These are phyloP conservation scores for Decapterus maruadsi DNA, from an alignment of 2,797 vertebrate species.

Conservation along the genomic window DNA sequence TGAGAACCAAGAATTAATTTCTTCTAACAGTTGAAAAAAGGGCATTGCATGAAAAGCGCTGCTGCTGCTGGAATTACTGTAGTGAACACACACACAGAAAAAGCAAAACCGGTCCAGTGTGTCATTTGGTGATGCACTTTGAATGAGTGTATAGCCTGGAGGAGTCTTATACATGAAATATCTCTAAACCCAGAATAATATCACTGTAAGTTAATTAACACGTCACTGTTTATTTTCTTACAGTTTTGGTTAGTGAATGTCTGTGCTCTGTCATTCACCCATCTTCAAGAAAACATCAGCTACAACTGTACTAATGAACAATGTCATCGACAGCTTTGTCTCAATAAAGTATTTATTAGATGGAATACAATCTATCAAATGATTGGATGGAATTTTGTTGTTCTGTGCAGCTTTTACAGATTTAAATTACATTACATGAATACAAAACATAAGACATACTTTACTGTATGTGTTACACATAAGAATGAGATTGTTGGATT, in stretches of 20 bases:
- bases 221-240: conserved; percentile 41
- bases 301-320: conserved; percentile 49
- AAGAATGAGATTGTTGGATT: conserved; percentile 22
- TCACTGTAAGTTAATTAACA: conserved; percentile 37
- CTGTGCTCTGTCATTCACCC: conserved; percentile 35
- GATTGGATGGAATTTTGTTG: conserved; percentile 22
- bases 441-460: conserved; percentile 20
- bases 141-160: conserved; percentile 7
- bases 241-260: conserved; percentile 19
- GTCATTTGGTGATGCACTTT: conserved; percentile 1
- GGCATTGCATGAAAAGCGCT: conserved; percentile 51
- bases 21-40: neutral
- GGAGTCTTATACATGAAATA: conserved; percentile 4
- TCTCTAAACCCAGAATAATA: conserved; percentile 24
- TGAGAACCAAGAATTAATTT: neutral
- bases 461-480: conserved; percentile 25
- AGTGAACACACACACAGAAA: neutral
- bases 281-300: conserved; percentile 46
- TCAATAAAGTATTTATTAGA: conserved; percentile 85
- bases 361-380: conserved; percentile 38
- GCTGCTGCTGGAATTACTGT: conserved; percentile 18
- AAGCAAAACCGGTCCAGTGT: neutral
- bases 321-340: conserved; percentile 44
- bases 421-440: conserved; percentile 37
- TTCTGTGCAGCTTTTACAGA: conserved; percentile 42